Base-by-base conservation (phyloP, 2,797 vertebrate species). In the Cirrhinus molitorella region DNA sequence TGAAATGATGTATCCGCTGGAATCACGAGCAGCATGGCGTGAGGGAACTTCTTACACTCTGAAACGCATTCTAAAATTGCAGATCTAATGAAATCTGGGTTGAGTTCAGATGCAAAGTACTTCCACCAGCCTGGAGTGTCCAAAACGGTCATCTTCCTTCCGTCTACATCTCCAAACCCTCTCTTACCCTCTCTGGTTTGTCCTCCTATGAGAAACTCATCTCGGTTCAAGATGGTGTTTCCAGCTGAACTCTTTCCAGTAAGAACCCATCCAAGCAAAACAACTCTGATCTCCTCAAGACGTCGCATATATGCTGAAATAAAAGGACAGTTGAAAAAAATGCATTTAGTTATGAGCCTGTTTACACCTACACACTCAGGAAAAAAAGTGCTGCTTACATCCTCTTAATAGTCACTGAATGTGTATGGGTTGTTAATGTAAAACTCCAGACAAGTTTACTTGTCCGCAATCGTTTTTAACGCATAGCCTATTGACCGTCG, bases 181-280 rank as follows among this genome's bases (percentile, higher is more conserved):
- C 13, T 17, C 19, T 0, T 21, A 19, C 75, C 5, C 8, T 16
- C 19, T 45, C 37, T 0, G 6, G 40, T 78, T 47, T 14, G 23
- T 5, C 17, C 25, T 14, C 34, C 37, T 6, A 6, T 78, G 8
- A 4, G 3, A 78, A 78, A 78, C 10, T 11, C 23, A 19, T 78
- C 37, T 4, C 9, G 55, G 2, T 63, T 63, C 55, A 78, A 61
- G 40, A 78, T 45, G 8, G 1, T 78, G 75, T 78, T 78, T 78
- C 75, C 75, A 19, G 40, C 23, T 78, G 40, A 45, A n/a, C 75
- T 78, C 75, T 79, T 79, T 37, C 76, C 76, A 49, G 23, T 13
- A 10, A 79, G 10, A 10, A 78, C 21, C 76, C 76, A 79, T 65
- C 76, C 76, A 40, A 79, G 13, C 23, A 65, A 47, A 13, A 79